These are phyloP conservation scores for Chrysocyon brachyurus DNA, from an alignment of 2,797 vertebrate species.

Conservation along the genomic window DNA sequence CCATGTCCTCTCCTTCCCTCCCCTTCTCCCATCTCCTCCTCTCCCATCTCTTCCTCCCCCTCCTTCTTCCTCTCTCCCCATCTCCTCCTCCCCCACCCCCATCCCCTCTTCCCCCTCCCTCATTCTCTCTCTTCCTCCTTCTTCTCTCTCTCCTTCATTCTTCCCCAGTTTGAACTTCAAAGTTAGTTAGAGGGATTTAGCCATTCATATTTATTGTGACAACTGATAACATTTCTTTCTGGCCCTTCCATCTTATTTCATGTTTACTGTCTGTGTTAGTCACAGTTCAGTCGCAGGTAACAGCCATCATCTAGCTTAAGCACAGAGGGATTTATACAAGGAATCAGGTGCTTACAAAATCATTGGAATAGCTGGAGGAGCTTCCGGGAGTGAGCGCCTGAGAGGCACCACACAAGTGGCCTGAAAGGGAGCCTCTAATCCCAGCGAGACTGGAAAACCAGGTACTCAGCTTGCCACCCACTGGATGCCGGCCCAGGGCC, in stretches of 20 bases:
- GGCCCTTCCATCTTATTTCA: neutral
- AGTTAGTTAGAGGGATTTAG: neutral
- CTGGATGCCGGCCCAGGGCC: neutral
- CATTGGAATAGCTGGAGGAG: too few species aligned
- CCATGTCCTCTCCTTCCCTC: neutral
- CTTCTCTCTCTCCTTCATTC: neutral
- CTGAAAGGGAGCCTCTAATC: neutral
- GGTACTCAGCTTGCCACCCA: neutral
- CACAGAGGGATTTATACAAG: neutral
- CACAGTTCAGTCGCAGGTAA: neutral
- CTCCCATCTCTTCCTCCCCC: neutral
- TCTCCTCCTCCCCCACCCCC: too few species aligned
- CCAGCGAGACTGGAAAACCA: neutral
- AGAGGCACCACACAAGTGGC: neutral
- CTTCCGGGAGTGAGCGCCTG: neutral
- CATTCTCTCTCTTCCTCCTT: neutral
- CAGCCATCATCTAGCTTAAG: neutral
- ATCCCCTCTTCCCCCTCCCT: too few species aligned
- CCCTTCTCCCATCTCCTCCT: too few species aligned
- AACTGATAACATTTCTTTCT: neutral
- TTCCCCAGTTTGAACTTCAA: neutral
- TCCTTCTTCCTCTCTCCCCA: neutral
- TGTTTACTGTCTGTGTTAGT: neutral
- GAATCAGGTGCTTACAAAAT: neutral
- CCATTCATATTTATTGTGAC: neutral